Evolutionary conservation across 2,888 invertebrate species (phyloP), one percentile per base, ranked within the genome.

Genomic region (Pyrrhia umbra): DNA sequence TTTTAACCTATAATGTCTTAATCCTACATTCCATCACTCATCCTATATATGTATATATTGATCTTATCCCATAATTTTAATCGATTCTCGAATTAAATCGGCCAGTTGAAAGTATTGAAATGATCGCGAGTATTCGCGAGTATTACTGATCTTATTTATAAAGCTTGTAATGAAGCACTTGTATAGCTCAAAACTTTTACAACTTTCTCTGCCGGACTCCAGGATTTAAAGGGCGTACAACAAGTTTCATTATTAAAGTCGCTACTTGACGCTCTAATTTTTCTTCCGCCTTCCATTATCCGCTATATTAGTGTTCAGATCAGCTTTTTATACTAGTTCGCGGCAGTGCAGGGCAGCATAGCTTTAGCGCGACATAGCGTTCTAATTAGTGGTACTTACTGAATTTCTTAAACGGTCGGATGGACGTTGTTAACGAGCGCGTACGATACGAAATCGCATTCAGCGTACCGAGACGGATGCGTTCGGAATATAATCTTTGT

Each of bases 401-500:
- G 56, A 75, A 75, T 72, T 74, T 80, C 68, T 77, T 74, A 70
- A 70, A 67, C 69, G 70, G 69, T 72, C 68, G 68, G 56, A 73
- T 79, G 81, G 80, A 77, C 79, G 83, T 71, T 73, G 80, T 81
- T 84, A 86, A 87, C 79, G 75, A 86, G 81, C 81, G 82, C 84
- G 86, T 84, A 82, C 81, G 79, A 85, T 86, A 85, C 81, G 82
- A 84, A 85, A 85, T 85, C 84, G 82, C 77, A 86, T 77, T 81
- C 85, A 84, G 68, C 82, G 85, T 80, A 82, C 83, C 85, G 85
- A 84, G 85, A 87, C 89, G 85, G 85, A 88, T 88, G 90, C 84
- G 88, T 88, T 86, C 79, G 81, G 87, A 88, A 89, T 90, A 88
- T 82, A 87, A 83, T 86, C 85, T 86, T 85, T 73, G 85, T 91